phyloP scores from a whole-genome alignment of 2,113 vertebrate species.

The Pangasianodon gigas region DNA sequence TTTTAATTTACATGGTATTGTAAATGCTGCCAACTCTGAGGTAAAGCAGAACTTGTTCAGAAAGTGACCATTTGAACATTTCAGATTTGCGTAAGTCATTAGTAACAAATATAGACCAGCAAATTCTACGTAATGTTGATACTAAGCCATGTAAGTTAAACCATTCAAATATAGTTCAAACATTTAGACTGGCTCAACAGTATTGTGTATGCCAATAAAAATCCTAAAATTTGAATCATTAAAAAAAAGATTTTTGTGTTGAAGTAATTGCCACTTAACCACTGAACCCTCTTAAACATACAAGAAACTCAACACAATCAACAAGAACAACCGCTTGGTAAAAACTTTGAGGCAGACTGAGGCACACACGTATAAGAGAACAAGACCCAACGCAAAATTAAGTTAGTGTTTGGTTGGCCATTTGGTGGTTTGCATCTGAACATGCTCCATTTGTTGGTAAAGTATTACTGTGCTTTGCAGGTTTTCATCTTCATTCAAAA shows the following conservation, averaged over 20 bases:
- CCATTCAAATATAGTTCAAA: background rate
- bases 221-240: background rate
- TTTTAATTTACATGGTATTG: slow-evolving; percentile 19
- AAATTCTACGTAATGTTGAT: background rate
- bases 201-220: background rate
- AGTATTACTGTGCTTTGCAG: slow-evolving; percentile 27
- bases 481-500: slow-evolving; percentile 33
- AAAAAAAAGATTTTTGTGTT: background rate
- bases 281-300: slow-evolving; percentile 25
- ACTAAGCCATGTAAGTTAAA: background rate
- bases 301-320: background rate
- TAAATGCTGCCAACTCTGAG: slow-evolving; percentile 39
- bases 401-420: slow-evolving; percentile 56
- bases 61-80: slow-evolving; percentile 20
- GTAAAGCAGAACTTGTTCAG: slow-evolving; percentile 32
- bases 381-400: background rate
- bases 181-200: background rate
- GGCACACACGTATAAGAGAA: slow-evolving; percentile 48
- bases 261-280: slow-evolving; percentile 20
- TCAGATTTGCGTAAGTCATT: slow-evolving; percentile 36
- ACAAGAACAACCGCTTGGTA: slow-evolving; percentile 18
- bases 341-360: slow-evolving; percentile 47
- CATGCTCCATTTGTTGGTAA: slow-evolving; percentile 13
- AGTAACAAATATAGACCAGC: background rate
- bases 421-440: slow-evolving; percentile 48